Conservation (phyloP, 2,797 vertebrate species). For the Eospalax fontanierii region DNA sequence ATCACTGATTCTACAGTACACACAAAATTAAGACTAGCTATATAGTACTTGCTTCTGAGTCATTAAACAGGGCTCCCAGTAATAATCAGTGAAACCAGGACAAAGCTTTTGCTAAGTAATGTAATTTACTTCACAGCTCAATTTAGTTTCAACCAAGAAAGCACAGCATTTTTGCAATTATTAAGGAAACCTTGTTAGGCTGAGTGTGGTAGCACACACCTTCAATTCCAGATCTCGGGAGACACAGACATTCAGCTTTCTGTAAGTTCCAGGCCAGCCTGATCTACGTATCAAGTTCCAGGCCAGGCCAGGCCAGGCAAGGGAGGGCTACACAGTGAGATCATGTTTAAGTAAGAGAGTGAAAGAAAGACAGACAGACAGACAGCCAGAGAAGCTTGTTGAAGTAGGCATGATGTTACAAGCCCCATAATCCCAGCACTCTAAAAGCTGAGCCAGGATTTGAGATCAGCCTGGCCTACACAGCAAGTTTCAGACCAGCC, state of each 20-base stretch:
- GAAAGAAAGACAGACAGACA: too few relatives aligned
- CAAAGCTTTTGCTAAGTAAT: conserved; percentile 56
- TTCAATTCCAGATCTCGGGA: too few relatives aligned
- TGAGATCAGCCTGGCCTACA: neutral
- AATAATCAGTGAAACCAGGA: neutral
- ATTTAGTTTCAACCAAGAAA: conserved; percentile 49
- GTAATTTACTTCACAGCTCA: conserved; percentile 58
- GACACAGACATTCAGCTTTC: too few relatives aligned
- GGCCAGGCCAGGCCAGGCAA: too few relatives aligned
- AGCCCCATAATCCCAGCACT: neutral
- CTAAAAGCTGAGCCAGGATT: neutral
- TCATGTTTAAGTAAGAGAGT: too few relatives aligned
- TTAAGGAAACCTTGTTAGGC: too few relatives aligned
- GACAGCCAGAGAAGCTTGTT: neutral
- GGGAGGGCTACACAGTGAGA: too few relatives aligned
- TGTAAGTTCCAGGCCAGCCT: too few relatives aligned
- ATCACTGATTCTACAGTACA: conserved; percentile 1
- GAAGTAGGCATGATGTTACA: neutral
- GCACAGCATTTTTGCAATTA: neutral
- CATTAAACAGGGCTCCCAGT: conserved; percentile 54
- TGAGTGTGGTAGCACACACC: too few relatives aligned
- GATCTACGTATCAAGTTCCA: too few relatives aligned
- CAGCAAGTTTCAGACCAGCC: neutral
- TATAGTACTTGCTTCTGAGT: conserved; percentile 43
- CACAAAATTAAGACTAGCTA: neutral